Evolutionary conservation across 2,797 vertebrate genomes (phyloP), one percentile per base, ranked within the genome.

Genomic region (Molossus alvarezi): DNA sequence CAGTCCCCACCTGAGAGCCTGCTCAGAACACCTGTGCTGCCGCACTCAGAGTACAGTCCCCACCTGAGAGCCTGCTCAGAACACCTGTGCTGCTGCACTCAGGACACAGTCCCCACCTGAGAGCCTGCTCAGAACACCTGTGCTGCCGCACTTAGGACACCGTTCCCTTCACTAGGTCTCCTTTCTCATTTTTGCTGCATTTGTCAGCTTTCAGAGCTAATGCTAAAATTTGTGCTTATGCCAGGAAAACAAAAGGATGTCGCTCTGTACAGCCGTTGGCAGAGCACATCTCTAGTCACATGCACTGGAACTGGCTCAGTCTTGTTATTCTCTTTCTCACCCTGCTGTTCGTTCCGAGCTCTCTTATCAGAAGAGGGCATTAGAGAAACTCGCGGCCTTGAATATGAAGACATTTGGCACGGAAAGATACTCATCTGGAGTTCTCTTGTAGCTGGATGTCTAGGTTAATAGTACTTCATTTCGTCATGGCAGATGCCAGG

Each of bases 331-430:
- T 62, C 53, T 64, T 76, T 64, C 41, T 84, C 87, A 33, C 72
- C 65, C 82, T 81, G 62, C 60, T 67, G 13, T 95, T 81, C 79
- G 55, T 85, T 72, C 58, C 14, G 48, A 75, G 25, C 85, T 85
- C 1, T 65, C 53, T 69, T 77, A 57, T 75, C 64, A 67, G n/a
- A 77, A 67, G 67, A 62, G 17, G 82, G 17, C 25, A 2, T 14
- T 72, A 76, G 64, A 86, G 64, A 90, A 79, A 75, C 18, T 5
- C 25, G 77, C 55, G 79, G 33, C 58, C 67, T 87, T 85, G 81
- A 95, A 67, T 96, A 67, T 95, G 88, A 95, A 96, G 90, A 92
- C 37, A 53, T 90, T 88, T 57, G 69, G 73, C 89, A 91, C 51
- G 69, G 60, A 77, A 86, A 83, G 64, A 73, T 88, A 67, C 9